Conservation (phyloP, 2,888 invertebrate genomes). For the Mesorhabditis spiculigera region DNA sequence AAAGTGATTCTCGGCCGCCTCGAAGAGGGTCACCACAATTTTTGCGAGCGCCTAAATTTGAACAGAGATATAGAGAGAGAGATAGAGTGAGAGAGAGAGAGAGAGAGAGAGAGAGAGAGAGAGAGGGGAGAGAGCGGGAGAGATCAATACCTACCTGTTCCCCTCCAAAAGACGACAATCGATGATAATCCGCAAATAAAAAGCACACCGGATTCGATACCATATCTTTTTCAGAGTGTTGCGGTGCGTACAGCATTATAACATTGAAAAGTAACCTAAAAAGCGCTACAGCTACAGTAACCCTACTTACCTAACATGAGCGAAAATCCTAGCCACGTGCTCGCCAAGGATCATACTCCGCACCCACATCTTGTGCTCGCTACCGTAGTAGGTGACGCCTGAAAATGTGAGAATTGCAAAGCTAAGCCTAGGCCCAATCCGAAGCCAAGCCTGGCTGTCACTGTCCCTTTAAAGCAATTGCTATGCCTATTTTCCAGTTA, state of each 20-base stretch:
- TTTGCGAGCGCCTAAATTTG: slow-evolving; percentile 73
- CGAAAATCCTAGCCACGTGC: slow-evolving; percentile 34
- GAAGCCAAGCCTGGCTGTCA: too few relatives aligned
- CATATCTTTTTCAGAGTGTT: slow-evolving; percentile 31
- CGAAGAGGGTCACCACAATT: slow-evolving; percentile 88
- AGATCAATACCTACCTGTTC: slow-evolving; percentile 67
- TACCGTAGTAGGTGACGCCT: slow-evolving; percentile 50
- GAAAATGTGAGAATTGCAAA: background rate
- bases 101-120: too few relatives aligned
- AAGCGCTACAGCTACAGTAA: background rate
- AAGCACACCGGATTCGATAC: slow-evolving; percentile 63
- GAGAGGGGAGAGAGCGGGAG: too few relatives aligned
- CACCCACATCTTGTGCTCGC: slow-evolving; percentile 41
- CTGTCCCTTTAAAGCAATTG: too few relatives aligned
- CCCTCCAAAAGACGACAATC: slow-evolving; percentile 77
- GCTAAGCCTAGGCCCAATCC: too few relatives aligned
- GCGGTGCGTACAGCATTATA: slow-evolving; percentile 51
- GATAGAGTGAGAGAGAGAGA: too few relatives aligned
- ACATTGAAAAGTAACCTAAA: slow-evolving; percentile 45
- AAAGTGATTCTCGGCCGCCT: slow-evolving; percentile 66
- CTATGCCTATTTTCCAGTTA: background rate
- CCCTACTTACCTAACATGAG: slow-evolving; percentile 16
- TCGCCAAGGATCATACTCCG: slow-evolving; percentile 34
- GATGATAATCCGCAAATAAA: slow-evolving; percentile 92
- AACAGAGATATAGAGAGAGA: too few relatives aligned